A percentile compares a stretch with the other conserved stretches of the same genome.
phyloP scores from a whole-genome alignment of 2,113 vertebrate genomes.

The Bos javanicus region DNA sequence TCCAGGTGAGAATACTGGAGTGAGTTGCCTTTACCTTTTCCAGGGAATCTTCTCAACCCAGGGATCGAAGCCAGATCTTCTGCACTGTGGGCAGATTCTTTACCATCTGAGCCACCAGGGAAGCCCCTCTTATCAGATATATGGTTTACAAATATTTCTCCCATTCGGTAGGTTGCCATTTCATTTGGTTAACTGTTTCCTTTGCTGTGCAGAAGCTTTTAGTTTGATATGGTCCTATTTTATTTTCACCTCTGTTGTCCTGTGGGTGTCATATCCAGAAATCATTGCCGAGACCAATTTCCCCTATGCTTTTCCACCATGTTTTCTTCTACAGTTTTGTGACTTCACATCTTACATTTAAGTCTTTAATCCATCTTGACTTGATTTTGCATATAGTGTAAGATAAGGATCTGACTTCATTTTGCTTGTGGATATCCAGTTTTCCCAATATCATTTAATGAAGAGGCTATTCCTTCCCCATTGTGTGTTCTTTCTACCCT shows the following conservation, averaged over 20 bases:
- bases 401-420: background rate
- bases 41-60: background rate
- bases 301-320: background rate
- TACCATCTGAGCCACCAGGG: background rate
- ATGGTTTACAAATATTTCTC: background rate
- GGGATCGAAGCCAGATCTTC: background rate
- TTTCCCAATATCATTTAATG: background rate
- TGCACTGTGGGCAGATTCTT: background rate
- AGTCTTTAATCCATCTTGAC: background rate
- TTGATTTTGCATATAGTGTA: background rate
- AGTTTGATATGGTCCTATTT: too few species aligned
- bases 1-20: background rate
- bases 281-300: background rate
- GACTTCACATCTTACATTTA: background rate
- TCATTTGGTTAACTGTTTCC: background rate
- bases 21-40: background rate
- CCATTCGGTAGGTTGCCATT: background rate
- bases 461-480: background rate
- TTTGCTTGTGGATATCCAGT: background rate
- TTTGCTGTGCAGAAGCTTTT: background rate
- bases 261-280: background rate
- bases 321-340: background rate
- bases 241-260: background rate
- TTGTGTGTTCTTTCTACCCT: background rate
- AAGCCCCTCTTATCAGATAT: background rate